Evolutionary conservation across 2,888 invertebrate species (phyloP), one percentile per base, ranked within the genome.

Genomic region (Oasisia sp.): DNA sequence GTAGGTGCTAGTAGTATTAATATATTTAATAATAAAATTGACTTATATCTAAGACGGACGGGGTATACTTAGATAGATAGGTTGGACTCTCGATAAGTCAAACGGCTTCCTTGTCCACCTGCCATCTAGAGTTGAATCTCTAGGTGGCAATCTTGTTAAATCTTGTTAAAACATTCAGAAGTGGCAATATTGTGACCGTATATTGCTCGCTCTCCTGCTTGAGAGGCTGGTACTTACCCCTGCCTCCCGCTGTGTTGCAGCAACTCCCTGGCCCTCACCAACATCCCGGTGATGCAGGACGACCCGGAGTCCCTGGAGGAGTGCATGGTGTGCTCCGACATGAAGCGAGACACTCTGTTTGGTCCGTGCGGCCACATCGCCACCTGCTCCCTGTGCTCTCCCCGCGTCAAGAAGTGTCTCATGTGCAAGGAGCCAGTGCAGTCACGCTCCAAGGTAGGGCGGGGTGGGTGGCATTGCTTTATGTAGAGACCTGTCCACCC

Each of bases 361-460:
- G 95, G 96, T 14, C 96, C 96, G 0, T 96, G 96, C 93, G 95
- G 96, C 91, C 99, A 99, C 96, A 98, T 99, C 92, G 98, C 98
- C 94, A 99, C 99, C 96, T 99, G 99, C 96, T 98, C 98, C 93
- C 97, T 97, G 27, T 99, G 99, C 96, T 98, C 98, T 14, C 96
- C 97, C 4, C 97, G 98, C 89, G 99, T 99, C 94, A 99, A 99
- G 97, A 99, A 99, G 97, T 99, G 99, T 96, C 97, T 99, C 93
- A 97, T 98, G 93, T 99, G 99, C 95, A 98, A 99, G 93, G 98
- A 98, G 94, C 97, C 97, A 91, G 98, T 99, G 92, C 96, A 97
- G 93, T 97, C 97, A 0, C 97, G 98, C 94, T 97, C 98, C 94
- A 98, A 98, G 97, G 98, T 98, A 96, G 4, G 74, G 19, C 7